phyloP scores from a whole-genome alignment of 2,888 invertebrate genomes.

The Amphipyra berbera region DNA sequence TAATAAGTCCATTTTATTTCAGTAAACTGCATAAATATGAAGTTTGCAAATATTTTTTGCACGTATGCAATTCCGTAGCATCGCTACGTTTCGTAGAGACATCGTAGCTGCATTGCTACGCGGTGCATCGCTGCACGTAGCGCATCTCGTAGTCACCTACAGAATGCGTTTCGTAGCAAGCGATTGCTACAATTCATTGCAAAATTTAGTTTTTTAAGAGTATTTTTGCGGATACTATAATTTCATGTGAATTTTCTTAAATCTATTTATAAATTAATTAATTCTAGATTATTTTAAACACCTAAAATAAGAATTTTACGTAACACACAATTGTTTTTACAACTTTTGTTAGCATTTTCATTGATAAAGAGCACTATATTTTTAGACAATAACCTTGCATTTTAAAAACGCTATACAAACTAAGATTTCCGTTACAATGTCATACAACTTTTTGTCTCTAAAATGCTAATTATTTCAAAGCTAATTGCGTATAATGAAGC shows the following conservation, averaged over 20 bases:
- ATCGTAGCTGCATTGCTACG: conserved; percentile 86
- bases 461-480: conserved; percentile 27
- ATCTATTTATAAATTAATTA: too few relatives aligned
- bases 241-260: too few relatives aligned
- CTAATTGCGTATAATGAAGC: conserved; percentile 40
- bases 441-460: background rate
- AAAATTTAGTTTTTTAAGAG: background rate
- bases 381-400: background rate
- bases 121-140: conserved; percentile 85
- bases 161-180: conserved; percentile 65
- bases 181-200: conserved; percentile 17
- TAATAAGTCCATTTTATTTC: background rate
- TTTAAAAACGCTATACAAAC: background rate
- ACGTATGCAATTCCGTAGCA: conserved; percentile 84
- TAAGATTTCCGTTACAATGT: background rate
- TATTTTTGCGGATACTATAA: background rate
- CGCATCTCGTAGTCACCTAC: conserved; percentile 66
- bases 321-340: too few relatives aligned
- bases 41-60: conserved; percentile 68
- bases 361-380: background rate
- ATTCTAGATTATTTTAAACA: too few relatives aligned
- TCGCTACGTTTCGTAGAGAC: conserved; percentile 78
- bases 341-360: background rate
- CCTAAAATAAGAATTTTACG: too few relatives aligned
- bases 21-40: conserved; percentile 2